Percentiles rank a stretch among this genome's conserved stretches.
These are phyloP conservation scores for Bombus soroeensis DNA, from an alignment of 1,140 invertebrate genomes.

Conservation along the genomic window DNA sequence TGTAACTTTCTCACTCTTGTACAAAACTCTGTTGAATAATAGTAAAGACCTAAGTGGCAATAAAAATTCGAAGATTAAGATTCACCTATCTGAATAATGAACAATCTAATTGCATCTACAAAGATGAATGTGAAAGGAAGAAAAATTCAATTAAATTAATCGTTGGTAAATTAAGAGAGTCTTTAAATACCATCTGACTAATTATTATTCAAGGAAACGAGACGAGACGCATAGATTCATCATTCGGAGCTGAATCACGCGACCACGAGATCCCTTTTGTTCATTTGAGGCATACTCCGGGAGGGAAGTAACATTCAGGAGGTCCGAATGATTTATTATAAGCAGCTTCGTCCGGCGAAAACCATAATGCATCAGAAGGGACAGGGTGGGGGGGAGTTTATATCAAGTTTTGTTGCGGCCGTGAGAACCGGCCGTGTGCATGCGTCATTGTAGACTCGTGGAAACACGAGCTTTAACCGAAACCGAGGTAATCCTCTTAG, in stretches of 20 bases:
- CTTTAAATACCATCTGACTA: not conserved
- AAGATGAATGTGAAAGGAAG: too few species aligned
- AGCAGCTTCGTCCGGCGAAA: slow-evolving; percentile 34
- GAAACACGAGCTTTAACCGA: slow-evolving; percentile 57
- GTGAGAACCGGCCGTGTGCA: slow-evolving; percentile 24
- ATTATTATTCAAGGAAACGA: not conserved
- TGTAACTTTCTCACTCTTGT: too few species aligned
- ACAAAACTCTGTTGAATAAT: too few species aligned
- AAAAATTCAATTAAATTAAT: not conserved
- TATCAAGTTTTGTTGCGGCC: slow-evolving; percentile 32
- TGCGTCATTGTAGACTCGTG: slow-evolving; percentile 8
- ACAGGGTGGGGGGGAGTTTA: not conserved
- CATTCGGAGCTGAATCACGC: slow-evolving; percentile 8
- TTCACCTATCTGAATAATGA: not conserved
- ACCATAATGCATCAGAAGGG: slow-evolving; percentile 25
- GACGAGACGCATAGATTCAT: not conserved
- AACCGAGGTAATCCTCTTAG: slow-evolving; percentile 59
- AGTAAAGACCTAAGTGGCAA: too few species aligned
- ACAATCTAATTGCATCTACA: too few species aligned
- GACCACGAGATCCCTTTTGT: not conserved
- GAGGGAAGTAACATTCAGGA: slow-evolving; percentile 8
- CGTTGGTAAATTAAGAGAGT: not conserved
- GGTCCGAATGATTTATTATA: slow-evolving; percentile 28
- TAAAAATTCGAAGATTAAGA: not conserved
- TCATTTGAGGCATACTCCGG: not conserved